Conservation (phyloP, 2,888 invertebrate genomes). For the Eurois occulta region DNA sequence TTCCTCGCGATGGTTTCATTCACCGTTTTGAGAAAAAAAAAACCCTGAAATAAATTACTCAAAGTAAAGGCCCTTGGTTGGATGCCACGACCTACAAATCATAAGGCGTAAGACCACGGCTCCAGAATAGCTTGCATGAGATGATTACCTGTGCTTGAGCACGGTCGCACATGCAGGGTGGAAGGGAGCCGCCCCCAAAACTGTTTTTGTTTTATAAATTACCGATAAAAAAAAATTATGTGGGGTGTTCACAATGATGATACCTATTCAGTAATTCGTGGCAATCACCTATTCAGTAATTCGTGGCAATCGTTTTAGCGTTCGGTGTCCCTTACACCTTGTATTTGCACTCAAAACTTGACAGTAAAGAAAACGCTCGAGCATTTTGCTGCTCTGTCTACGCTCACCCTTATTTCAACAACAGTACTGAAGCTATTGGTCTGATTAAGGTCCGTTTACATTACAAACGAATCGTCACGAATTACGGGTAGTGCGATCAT, state of each 20-base stretch:
- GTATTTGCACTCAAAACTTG: not conserved
- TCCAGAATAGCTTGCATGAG: not conserved
- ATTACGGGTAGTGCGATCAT: conserved; percentile 3
- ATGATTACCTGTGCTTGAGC: not conserved
- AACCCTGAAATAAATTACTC: not conserved
- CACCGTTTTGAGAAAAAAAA: not conserved
- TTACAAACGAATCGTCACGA: conserved; percentile 12
- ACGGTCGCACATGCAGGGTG: too few relatives aligned
- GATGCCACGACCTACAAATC: not conserved
- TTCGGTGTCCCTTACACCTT: too few relatives aligned
- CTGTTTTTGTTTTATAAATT: too few relatives aligned
- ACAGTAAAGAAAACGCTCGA: not conserved
- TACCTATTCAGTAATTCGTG: too few relatives aligned
- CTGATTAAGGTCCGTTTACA: conserved; percentile 35
- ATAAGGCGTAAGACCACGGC: not conserved
- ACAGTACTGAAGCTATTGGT: conserved; percentile 2
- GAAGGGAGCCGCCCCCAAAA: too few relatives aligned
- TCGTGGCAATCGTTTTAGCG: too few relatives aligned
- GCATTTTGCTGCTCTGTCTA: not conserved
- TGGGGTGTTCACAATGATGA: too few relatives aligned
- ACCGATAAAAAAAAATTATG: too few relatives aligned
- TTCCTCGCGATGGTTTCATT: not conserved
- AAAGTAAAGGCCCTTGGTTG: not conserved
- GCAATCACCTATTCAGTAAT: too few relatives aligned
- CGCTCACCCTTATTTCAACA: not conserved